Evolutionary conservation across 2,113 vertebrate genomes (phyloP), one percentile per base, ranked within the genome.

Genomic region (Catharus bicknelli): DNA sequence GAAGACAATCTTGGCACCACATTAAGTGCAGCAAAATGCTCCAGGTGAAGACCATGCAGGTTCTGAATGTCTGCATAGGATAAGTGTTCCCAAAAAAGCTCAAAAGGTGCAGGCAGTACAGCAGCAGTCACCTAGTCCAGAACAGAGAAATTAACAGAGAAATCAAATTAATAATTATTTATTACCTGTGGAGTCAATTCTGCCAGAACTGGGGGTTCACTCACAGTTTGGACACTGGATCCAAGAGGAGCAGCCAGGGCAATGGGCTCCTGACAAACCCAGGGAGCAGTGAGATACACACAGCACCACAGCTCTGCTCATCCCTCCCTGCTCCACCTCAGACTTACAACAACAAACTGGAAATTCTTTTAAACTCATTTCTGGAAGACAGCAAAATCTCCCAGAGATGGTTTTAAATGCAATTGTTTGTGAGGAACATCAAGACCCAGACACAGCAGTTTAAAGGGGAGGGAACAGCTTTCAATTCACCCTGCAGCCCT

Each of bases 351-450:
- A 53, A 85, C 32, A 90, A 81, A 89, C 1, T 55, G 70, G 90
- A 89, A 87, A 78, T 64, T n/a, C 67, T 87, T 87, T 66, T 47
- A 16, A 92, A 84, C 50, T 62, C 74, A 55, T 72, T 92, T 79
- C 66, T 79, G 47, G 47, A 53, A 76, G 34, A 90, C 47, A 91
- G 34, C 1, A 2, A 83, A 83, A 77, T 15, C 47, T 93, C 67
- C 54, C 38, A 40, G 70, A 62, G 62, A 83, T 40, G 36, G 62
- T 22, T 92, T 76, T 69, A 73, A 87, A 83, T 87, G 57, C 40
- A 75, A 88, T 93, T 94, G 83, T 91, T 95, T 92, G 78, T 91
- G 81, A 76, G 76, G 74, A 90, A 70, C 84, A 55, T 27, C 40
- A 76, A 84, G 81, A 36, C 25, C 42, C 70, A 38, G 75, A 50